phyloP scores from a whole-genome alignment of 2,113 vertebrate genomes.

The Tyto alba region DNA sequence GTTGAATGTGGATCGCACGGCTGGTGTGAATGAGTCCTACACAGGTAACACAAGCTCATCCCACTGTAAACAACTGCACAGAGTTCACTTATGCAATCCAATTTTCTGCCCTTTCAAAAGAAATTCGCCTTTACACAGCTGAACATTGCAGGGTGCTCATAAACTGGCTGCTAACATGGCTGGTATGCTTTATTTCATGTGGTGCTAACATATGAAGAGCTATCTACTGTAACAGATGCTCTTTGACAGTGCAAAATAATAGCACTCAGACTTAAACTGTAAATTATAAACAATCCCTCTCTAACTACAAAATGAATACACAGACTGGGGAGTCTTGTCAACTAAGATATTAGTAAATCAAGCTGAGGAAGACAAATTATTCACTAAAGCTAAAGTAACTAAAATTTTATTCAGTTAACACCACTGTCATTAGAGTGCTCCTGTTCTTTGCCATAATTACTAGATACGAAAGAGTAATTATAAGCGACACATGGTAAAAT shows the following conservation, averaged over 20 bases:
- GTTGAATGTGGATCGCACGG: not conserved
- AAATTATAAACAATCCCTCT: constrained; percentile 68
- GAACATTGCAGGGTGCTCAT: not conserved
- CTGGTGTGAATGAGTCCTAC: not conserved
- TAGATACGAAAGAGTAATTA: constrained; percentile 34
- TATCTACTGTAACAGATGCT: constrained; percentile 53
- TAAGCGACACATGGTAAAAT: not conserved
- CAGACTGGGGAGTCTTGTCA: constrained; percentile 61
- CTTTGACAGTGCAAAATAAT: constrained; percentile 64
- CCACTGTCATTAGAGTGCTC: constrained; percentile 4
- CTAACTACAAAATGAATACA: constrained; percentile 61
- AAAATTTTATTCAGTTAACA: constrained; percentile 50
- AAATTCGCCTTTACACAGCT: not conserved
- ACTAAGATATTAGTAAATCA: constrained; percentile 59
- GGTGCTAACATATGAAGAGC: not conserved
- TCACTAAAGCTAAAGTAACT: constrained; percentile 45
- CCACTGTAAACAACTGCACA: not conserved
- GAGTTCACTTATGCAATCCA: not conserved
- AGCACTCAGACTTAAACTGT: constrained; percentile 51
- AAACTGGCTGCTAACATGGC: not conserved
- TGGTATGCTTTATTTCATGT: constrained; percentile 1
- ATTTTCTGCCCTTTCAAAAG: not conserved
- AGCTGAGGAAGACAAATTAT: constrained; percentile 64
- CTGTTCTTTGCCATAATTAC: constrained; percentile 43
- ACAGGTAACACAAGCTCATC: not conserved